Base-by-base conservation (phyloP, 2,113 vertebrate species). In the Falcunculus frontatus region DNA sequence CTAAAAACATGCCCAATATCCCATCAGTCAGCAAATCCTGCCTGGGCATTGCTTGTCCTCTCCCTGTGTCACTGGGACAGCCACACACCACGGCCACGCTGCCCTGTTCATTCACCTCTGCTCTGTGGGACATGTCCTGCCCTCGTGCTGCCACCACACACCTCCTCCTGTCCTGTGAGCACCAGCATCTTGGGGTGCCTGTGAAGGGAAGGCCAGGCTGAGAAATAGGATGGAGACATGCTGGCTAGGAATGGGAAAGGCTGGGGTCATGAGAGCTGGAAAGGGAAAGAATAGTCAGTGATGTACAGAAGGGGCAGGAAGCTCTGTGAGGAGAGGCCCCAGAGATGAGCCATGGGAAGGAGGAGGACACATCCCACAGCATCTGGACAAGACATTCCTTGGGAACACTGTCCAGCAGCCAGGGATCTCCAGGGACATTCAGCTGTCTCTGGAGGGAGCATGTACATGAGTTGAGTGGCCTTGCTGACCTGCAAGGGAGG, bases 61-160 rank as follows among this genome's bases (percentile, higher is more conserved):
- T 83, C 11, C 25, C 23, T 16, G 8, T 60, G 23, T 18, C 69
- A 17, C 50, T 8, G 65, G 25, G 82, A 39, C 13, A 78, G 78
- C 14, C 50, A 39, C 46, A 25, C 1, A 2, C 13, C 73, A 37
- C 0, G 0, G n/a, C 19, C 56, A 27, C 0, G 0, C 52, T 25
- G 53, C 53, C 16, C 47, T 56, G 46, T 16, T n/a, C 46, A 16
- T 49, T 62, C 68, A 11, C 37, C n/a, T 53, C 69, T 3, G 6
- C 46, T 35, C 59, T 1, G 0, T 10, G 56, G 86, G 57, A 37
- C 0, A 0, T 3, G 41, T 39, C 59, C 72, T 60, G 30, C 41
- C 50, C 56, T 49, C 62, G 32, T 53, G 46, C 76, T 70, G 30
- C n/a, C 56, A 60, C 46, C 37, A 53, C 55, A 49, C 55, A 37